A percentile compares a stretch with the other conserved stretches of the same genome.
phyloP scores from a whole-genome alignment of 2,888 invertebrate species.

The Dermolepida albohirtum region DNA sequence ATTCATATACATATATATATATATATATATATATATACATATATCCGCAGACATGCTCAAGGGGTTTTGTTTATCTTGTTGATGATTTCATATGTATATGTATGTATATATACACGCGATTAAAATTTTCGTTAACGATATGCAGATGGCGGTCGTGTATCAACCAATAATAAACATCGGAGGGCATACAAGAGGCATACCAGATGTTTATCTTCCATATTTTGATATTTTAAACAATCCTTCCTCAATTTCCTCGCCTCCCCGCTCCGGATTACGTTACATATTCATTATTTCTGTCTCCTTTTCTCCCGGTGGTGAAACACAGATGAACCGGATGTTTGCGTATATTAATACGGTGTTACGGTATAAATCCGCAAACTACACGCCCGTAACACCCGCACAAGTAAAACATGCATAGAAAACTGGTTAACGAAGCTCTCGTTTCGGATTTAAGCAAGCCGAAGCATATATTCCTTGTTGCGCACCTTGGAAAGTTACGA shows the following conservation, averaged over 20 bases:
- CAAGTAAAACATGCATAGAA: background rate
- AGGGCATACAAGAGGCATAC: constrained; percentile 15
- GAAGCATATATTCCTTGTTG: background rate
- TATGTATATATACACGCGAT: background rate
- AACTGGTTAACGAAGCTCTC: no score
- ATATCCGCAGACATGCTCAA: background rate
- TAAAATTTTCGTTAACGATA: constrained; percentile 11
- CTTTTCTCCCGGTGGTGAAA: background rate
- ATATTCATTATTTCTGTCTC: background rate
- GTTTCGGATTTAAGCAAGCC: background rate
- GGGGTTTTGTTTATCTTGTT: constrained; percentile 5
- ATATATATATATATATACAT: no score
- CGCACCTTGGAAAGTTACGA: constrained; percentile 3
- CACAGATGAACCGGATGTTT: constrained; percentile 11
- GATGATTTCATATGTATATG: no score
- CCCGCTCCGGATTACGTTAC: background rate
- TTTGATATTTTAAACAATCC: constrained; percentile 7
- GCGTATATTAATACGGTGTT: constrained; percentile 15
- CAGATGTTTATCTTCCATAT: constrained; percentile 13
- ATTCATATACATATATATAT: no score
- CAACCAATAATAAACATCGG: constrained; percentile 7
- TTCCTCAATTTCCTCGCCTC: no score
- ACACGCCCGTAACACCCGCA: background rate
- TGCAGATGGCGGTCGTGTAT: constrained; percentile 8
- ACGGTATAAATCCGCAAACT: constrained; percentile 7